Evolutionary conservation across 2,797 vertebrate genomes (phyloP).

Genomic region (Macrochelys suwanniensis): DNA sequence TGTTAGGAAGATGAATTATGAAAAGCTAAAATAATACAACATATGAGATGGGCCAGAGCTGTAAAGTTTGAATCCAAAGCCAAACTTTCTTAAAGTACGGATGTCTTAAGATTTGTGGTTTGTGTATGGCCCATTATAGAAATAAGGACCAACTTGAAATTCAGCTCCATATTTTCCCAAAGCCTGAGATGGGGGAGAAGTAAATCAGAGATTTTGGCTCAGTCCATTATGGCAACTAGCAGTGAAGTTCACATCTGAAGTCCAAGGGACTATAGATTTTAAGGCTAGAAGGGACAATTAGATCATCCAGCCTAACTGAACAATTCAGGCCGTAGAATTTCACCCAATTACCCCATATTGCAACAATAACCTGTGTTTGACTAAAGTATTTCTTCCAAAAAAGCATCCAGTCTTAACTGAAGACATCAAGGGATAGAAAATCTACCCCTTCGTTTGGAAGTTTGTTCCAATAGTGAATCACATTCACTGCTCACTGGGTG

Average conservation of each 20-base stretch:
- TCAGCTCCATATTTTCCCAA: not conserved
- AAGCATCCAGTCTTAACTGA: not conserved
- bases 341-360: not conserved
- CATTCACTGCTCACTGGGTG: fast-evolving
- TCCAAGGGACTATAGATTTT: fast-evolving
- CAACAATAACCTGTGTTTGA: not conserved
- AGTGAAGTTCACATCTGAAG: not conserved
- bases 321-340: fast-evolving
- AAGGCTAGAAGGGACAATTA: not conserved
- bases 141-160: not conserved
- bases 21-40: not conserved
- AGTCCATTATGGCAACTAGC: not conserved
- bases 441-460: fast-evolving
- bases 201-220: not conserved
- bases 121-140: fast-evolving
- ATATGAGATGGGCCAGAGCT: not conserved
- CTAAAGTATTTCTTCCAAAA: not conserved
- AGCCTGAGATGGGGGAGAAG: not conserved
- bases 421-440: not conserved
- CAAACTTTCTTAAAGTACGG: not conserved
- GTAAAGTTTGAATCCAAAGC: not conserved
- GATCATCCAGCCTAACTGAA: not conserved
- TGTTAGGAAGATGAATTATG: not conserved
- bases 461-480: not conserved
- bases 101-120: not conserved